Conservation (phyloP, 2,797 vertebrate species). For the Etheostoma perlongum region DNA sequence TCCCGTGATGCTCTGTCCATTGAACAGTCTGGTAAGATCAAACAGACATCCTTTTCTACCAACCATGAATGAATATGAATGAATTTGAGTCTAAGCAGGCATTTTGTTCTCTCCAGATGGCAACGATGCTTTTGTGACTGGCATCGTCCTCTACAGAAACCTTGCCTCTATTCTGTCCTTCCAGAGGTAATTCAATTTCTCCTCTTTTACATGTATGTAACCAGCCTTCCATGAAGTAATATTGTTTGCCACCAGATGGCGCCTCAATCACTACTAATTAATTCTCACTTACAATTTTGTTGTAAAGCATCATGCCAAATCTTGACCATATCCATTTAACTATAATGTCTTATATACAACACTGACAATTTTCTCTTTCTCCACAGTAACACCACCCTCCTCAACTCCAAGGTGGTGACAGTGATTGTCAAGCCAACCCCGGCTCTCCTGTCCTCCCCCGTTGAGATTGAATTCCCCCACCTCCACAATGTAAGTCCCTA, state of each 20-base stretch:
- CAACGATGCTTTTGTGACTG: conserved; percentile 93
- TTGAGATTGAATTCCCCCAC: conserved; percentile 98
- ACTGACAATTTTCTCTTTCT: conserved; percentile 36
- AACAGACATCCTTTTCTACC: neutral
- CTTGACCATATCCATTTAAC: neutral
- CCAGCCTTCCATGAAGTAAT: conserved; percentile 24
- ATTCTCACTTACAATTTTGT: conserved; percentile 5
- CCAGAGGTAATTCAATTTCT: conserved; percentile 88
- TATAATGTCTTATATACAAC: neutral
- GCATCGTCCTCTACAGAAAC: conserved; percentile 96
- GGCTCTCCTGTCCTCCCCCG: conserved; percentile 87
- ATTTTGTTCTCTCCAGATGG: conserved; percentile 79
- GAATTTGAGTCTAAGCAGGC: conserved; percentile 9
- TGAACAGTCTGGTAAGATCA: conserved; percentile 88
- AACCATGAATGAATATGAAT: neutral
- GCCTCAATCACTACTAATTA: conserved; percentile 1
- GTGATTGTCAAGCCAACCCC: conserved; percentile 95
- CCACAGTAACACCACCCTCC: conserved; percentile 90
- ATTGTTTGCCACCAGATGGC: conserved; percentile 62
- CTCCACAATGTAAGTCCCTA: conserved; percentile 92
- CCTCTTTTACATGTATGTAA: conserved; percentile 24
- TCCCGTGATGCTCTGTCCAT: conserved; percentile 92
- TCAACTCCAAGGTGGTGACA: conserved; percentile 96
- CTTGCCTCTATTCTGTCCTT: conserved; percentile 92
- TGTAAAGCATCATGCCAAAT: conserved; percentile 3